Evolutionary conservation across 2,113 vertebrate genomes (phyloP), one percentile per base, ranked within the genome.

Genomic region (Procavia capensis): DNA sequence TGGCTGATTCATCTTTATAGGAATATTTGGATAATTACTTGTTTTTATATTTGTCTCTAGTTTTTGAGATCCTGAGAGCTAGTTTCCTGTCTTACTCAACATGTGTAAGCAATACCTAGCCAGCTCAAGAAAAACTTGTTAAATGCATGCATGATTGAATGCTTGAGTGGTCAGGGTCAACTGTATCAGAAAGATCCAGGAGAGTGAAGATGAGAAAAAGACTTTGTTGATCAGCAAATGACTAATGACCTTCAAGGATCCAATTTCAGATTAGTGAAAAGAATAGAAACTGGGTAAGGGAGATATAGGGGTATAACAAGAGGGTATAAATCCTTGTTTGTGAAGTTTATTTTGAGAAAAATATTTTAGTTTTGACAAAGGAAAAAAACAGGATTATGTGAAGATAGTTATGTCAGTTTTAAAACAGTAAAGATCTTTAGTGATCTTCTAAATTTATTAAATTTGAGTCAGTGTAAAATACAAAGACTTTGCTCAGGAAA

Each of bases 281-380:
- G 31, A 75, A 11, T 9, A 41, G 25, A 31, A 43, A n/a, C 31
- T 72, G 17, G 85, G n/a, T 45, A n/a, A 85, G 74, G 47, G 29
- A 72, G 6, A 83, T 39, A 3, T 16, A 20, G 39, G 31, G 25
- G 43, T 31, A n/a, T n/a, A n/a, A n/a, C n/a, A 8, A 13, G 10
- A 13, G 11, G 7, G 86, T 50, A 4, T 74, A 80, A 39, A n/a
- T 1, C 25, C 39, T 59, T 66, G 24, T 39, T 45, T 84, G 10
- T 80, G 34, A 39, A 8, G 10, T 88, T 86, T 29, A 57, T n/a
- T n/a, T 66, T 92, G 14, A 86, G 66, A 83, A 43, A 89, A 72
- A 61, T 78, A 61, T 82, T 95, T 95, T 85, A 50, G 61, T 86
- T 36, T 82, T 95, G 83, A 78, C 6, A 36, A 24, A 36, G 82